A percentile compares a stretch with the other conserved stretches of the same genome.
Conservation (phyloP, 2,113 vertebrate species). For the Echinops telfairi region DNA sequence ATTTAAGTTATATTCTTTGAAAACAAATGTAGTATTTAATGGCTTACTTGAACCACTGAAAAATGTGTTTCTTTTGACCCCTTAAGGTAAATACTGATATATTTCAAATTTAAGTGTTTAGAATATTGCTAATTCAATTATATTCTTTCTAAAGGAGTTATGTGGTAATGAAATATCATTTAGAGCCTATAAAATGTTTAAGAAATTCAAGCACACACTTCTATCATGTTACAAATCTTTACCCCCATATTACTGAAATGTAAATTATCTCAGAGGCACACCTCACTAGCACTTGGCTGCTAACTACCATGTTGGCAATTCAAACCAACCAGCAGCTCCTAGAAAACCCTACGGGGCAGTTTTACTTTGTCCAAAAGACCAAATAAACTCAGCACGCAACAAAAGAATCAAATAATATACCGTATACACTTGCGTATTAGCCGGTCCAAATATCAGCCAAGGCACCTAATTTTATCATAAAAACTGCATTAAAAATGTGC, state of each 20-base stretch:
- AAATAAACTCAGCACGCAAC: not conserved
- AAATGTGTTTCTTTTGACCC: not conserved
- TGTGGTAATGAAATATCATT: constrained; percentile 18
- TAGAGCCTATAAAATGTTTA: constrained; percentile 37
- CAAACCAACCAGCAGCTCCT: not conserved
- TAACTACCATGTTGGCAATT: not conserved
- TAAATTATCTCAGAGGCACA: constrained; percentile 11
- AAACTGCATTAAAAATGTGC: no score
- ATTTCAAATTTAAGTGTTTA: not conserved
- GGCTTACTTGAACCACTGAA: not conserved
- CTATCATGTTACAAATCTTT: not conserved
- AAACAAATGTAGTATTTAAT: constrained; percentile 31
- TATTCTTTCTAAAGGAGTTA: constrained; percentile 18
- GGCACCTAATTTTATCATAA: no score
- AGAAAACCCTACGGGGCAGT: no score
- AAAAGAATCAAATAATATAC: not conserved
- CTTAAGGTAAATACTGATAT: constrained; percentile 36
- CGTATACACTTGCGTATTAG: no score
- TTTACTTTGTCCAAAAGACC: not conserved
- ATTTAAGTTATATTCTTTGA: constrained; percentile 35
- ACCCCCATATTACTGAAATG: constrained; percentile 11
- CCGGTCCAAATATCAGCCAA: no score
- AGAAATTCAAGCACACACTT: constrained; percentile 29
- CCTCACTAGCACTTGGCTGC: no score
- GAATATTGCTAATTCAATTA: constrained; percentile 24